phyloP scores from a whole-genome alignment of 1,140 invertebrate genomes.

The Drosophila pectinifera region DNA sequence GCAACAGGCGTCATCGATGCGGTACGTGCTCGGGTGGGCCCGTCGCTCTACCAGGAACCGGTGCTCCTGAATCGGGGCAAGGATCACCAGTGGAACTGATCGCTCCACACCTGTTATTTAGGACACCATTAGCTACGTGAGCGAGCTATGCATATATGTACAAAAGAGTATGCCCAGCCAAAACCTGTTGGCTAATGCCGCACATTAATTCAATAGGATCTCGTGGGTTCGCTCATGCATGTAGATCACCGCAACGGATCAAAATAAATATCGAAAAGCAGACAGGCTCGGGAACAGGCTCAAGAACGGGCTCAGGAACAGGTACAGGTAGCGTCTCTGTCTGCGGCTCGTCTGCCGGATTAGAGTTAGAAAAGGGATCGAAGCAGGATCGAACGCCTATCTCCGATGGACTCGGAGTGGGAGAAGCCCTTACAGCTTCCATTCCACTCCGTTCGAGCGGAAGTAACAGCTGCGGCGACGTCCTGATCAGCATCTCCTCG shows the following conservation, averaged over 20 bases:
- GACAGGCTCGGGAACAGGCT: conserved; percentile 6
- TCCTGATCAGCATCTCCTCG: conserved; percentile 48
- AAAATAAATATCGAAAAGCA: conserved; percentile 44
- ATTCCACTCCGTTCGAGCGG: conserved; percentile 55
- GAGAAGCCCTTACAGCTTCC: conserved; percentile 24
- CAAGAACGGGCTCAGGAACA: conserved; percentile 44
- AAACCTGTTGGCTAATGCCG: conserved; percentile 75
- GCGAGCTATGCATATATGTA: conserved; percentile 5
- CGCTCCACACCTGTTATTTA: conserved; percentile 78
- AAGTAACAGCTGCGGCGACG: conserved; percentile 73
- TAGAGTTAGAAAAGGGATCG: conserved; percentile 73
- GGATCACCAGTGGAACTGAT: conserved; percentile 62
- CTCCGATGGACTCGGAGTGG: conserved; percentile 15
- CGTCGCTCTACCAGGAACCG: conserved; percentile 28
- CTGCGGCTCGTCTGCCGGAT: conserved; percentile 59
- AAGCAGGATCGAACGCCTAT: conserved; percentile 21
- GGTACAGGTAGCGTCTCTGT: conserved; percentile 22
- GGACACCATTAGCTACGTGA: conserved; percentile 65
- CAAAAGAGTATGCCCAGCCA: neutral
- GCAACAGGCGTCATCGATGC: conserved; percentile 53
- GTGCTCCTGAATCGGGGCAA: conserved; percentile 32
- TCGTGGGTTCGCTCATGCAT: conserved; percentile 50
- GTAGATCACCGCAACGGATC: conserved; percentile 61
- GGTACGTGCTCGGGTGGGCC: conserved; percentile 59
- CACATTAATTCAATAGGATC: conserved; percentile 73